These are phyloP conservation scores for Dicerorhinus sumatrensis DNA, from an alignment of 2,113 vertebrate species.

Conservation along the genomic window DNA sequence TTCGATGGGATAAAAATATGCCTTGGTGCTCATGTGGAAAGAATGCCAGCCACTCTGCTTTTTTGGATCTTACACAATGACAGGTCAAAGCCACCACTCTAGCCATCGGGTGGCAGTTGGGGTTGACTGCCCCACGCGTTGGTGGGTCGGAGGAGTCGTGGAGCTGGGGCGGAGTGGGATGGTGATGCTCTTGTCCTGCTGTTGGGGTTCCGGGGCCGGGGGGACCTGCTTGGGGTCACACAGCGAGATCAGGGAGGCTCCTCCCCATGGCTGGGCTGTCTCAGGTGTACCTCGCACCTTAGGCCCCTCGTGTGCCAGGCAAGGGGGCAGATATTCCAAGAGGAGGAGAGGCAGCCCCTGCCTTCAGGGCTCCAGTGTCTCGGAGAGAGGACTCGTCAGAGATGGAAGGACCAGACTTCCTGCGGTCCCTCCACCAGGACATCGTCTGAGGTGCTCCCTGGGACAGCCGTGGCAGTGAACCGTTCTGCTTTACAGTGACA, in stretches of 20 bases:
- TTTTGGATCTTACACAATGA: neutral
- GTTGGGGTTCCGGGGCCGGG: neutral
- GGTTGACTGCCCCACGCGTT: accelerated
- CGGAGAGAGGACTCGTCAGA: neutral
- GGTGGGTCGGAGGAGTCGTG: neutral
- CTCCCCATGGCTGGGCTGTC: neutral
- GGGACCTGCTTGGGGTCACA: neutral
- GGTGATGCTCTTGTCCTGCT: neutral
- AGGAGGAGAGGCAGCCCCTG: no score
- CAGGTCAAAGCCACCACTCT: neutral
- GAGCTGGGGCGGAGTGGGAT: accelerated
- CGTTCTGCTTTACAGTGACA: neutral
- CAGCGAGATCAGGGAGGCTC: accelerated
- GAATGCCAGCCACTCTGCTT: constrained; percentile 78
- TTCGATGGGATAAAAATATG: constrained; percentile 82
- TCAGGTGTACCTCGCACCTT: neutral
- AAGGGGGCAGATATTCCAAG: no score
- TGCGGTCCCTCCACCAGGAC: accelerated
- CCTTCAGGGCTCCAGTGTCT: accelerated
- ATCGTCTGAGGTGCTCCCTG: neutral
- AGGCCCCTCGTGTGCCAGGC: neutral
- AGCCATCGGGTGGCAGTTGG: neutral
- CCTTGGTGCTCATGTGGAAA: constrained; percentile 57
- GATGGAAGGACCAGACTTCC: neutral
- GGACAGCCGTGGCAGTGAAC: neutral